Evolutionary conservation across 1,140 invertebrate genomes (phyloP), one percentile per base, ranked within the genome.

Genomic region (Cydia strobilella): DNA sequence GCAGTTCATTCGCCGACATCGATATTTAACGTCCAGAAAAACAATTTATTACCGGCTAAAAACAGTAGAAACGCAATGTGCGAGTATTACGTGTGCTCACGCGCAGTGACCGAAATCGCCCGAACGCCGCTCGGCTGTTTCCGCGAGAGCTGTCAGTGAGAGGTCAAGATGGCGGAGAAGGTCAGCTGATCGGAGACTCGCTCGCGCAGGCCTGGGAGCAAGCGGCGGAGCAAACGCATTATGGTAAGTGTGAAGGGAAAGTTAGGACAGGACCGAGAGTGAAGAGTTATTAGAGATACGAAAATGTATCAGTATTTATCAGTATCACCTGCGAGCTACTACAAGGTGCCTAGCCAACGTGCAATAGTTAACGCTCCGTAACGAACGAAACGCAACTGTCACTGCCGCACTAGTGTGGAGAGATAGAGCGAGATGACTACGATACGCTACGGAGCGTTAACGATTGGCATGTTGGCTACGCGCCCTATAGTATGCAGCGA

Each of bases 131-230:
- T 76, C 78, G 75, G 75, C 51, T 77, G 75, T 77, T 78, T 78
- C 75, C 76, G 79, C 78, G 79, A 76, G 35, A 79, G 62, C 77
- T 82, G 82, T 82, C 85, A 84, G 79, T 85, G 79, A 84, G 80
- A 74, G 74, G 48, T 42, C 80, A 83, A 85, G 71, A 89, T 86
- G 81, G 88, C 89, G 81, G 89, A 92, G 72, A 88, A 89, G 79
- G 84, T 90, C 87, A 92, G 90, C 89, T 92, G 90, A 92, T 90
- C 81, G 78, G 82, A 85, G 75, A 76, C 72, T 75, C 77, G 79
- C 86, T 84, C 88, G 84, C 87, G 88, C 86, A 86, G 81, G 85
- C 82, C 82, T 77, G 82, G 74, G 51, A 82, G 79, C 79, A 84
- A 86, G 82, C 83, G 88, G 82, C 85, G 86, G 80, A 80, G 84